Conservation (phyloP, 1,140 invertebrate genomes). For the Adoxophyes honmai region DNA sequence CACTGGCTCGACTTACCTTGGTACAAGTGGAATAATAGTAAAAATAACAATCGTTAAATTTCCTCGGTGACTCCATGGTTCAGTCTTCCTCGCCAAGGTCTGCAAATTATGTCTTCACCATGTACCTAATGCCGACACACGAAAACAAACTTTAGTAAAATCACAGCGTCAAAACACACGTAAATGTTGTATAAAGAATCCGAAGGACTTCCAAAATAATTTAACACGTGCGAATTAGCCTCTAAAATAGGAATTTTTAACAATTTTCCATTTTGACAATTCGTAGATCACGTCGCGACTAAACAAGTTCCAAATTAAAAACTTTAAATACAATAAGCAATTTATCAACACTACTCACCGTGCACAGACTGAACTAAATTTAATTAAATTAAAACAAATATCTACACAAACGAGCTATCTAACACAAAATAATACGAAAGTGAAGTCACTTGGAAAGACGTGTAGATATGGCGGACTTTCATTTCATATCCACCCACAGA, state of each 20-base stretch:
- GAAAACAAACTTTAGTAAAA: conserved; percentile 21
- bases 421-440: conserved; percentile 68
- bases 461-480: conserved; percentile 73
- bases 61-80: conserved; percentile 79
- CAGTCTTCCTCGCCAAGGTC: conserved; percentile 49
- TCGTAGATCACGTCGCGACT: conserved; percentile 51
- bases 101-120: conserved; percentile 33
- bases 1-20: conserved; percentile 79
- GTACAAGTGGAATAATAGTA: conserved; percentile 90
- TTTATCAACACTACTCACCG: conserved; percentile 51
- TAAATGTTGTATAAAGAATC: conserved; percentile 22
- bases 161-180: conserved; percentile 20
- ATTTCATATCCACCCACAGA: conserved; percentile 50
- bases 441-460: conserved; percentile 71
- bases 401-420: conserved; percentile 60
- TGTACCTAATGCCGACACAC: conserved; percentile 27
- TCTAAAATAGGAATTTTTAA: conserved; percentile 33
- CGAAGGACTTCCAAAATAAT: conserved; percentile 12
- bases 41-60: conserved; percentile 90
- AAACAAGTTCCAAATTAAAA: conserved; percentile 48
- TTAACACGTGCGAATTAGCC: conserved; percentile 27
- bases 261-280: conserved; percentile 63
- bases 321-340: conserved; percentile 31
- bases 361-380: conserved; percentile 55
- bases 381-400: conserved; percentile 69